Evolutionary conservation across 2,797 vertebrate genomes (phyloP).

Genomic region (Otolemur crassicaudatus): DNA sequence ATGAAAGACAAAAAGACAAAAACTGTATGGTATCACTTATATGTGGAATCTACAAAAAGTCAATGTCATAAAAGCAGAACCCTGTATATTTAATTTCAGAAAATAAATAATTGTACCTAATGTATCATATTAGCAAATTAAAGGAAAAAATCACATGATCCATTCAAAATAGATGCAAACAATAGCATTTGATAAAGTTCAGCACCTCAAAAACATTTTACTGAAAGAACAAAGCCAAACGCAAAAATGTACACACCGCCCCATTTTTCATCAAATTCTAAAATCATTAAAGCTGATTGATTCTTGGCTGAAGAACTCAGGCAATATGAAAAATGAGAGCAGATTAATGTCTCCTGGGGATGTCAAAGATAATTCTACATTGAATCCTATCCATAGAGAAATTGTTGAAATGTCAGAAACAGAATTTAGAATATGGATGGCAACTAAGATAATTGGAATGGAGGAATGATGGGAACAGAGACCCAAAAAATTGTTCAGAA

Average conservation of each 20-base stretch:
- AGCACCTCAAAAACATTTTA: background rate
- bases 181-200: background rate
- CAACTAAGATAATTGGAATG: no score
- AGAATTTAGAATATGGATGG: no score
- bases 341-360: no score
- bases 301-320: background rate
- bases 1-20: background rate
- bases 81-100: background rate
- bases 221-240: background rate
- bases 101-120: background rate
- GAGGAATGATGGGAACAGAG: no score
- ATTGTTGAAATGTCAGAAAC: no score
- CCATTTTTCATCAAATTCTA: background rate
- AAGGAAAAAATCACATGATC: background rate
- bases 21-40: background rate
- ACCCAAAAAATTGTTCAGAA: no score
- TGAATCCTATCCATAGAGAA: no score
- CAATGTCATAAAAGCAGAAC: background rate
- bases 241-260: background rate
- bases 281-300: background rate
- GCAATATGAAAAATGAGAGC: no score
- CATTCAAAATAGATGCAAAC: background rate
- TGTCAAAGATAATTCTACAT: no score
- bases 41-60: background rate
- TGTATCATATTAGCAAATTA: background rate